phyloP scores from a whole-genome alignment of 2,113 vertebrate genomes.

The Thalassarche chlororhynchos region DNA sequence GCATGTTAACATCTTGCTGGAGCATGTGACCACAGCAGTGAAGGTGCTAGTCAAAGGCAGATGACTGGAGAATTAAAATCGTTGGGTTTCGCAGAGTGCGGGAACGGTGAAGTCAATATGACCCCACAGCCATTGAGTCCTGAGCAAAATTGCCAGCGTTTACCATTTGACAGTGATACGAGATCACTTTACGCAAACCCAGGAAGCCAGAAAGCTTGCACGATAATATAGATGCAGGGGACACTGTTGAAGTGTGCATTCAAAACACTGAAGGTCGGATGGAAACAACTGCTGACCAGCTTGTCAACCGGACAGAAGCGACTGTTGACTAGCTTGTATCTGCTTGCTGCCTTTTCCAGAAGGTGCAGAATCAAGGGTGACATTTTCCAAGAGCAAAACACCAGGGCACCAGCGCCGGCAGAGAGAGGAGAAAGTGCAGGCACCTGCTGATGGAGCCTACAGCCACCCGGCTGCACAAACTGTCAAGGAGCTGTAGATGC shows the following conservation, averaged over 20 bases:
- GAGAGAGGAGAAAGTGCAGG: neutral
- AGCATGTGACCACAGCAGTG: neutral
- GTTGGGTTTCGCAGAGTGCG: neutral
- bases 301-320: neutral
- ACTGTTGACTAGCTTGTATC: neutral
- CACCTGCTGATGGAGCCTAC: neutral
- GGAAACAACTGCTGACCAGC: neutral
- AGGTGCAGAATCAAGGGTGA: neutral
- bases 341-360: neutral
- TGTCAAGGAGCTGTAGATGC: too few relatives aligned
- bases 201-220: neutral
- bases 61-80: accelerated
- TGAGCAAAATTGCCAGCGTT: neutral
- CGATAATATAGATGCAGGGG: accelerated
- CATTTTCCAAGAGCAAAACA: neutral
- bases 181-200: neutral
- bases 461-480: neutral
- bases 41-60: neutral
- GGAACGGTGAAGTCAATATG: neutral
- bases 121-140: too few relatives aligned
- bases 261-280: neutral
- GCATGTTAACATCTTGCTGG: neutral
- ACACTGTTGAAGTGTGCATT: accelerated
- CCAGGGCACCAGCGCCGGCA: neutral
- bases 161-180: accelerated